Evolutionary conservation across 2,797 vertebrate genomes (phyloP), one percentile per base, ranked within the genome.

Genomic region (Toxotes lorentzi): DNA sequence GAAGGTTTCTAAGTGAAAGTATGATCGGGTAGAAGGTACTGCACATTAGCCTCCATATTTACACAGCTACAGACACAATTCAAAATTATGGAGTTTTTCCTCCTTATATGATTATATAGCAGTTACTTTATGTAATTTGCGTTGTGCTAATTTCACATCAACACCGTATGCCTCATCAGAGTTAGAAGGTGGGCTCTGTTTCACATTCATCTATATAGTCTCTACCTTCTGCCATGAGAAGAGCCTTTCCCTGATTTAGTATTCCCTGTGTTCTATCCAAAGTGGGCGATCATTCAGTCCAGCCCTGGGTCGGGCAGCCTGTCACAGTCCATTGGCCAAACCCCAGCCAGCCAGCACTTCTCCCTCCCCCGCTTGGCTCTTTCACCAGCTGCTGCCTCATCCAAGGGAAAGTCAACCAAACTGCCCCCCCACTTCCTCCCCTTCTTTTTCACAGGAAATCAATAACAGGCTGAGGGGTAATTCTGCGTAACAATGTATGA

Each of bases 401-500:
- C 74, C 64, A 53, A 74, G 11, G n/a, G 58, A 79, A 68, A 59
- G 63, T 72, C 70, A 68, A 71, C 68, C 68, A 84, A 81, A 73
- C 21, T 59, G 24, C 5, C 58, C 71, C 35, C 47, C 3, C 35
- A 1, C 35, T 2, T 2, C 8, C 9, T 2, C 8, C 38, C 9
- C 9, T 38, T 10, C 10, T 40, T 61, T 80, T 57, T 64, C 58
- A 68, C 64, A 81, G 72, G 70, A 88, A 91, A 85, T 87, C 79
- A n/a, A 87, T 90, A 74, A 35, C 61, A 66, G 65, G 30, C 83
- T 70, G 64, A 78, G 74, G 61, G 78, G 79, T 84, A 88, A 91
- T 88, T 79, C 70, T 81, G 78, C 69, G 82, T 61, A 85, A 82
- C 86, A 83, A 58, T 1, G 2, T 56, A 72, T 35, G 62, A 48